Evolutionary conservation across 1,140 invertebrate species (phyloP).

Genomic region (Delia radicum): DNA sequence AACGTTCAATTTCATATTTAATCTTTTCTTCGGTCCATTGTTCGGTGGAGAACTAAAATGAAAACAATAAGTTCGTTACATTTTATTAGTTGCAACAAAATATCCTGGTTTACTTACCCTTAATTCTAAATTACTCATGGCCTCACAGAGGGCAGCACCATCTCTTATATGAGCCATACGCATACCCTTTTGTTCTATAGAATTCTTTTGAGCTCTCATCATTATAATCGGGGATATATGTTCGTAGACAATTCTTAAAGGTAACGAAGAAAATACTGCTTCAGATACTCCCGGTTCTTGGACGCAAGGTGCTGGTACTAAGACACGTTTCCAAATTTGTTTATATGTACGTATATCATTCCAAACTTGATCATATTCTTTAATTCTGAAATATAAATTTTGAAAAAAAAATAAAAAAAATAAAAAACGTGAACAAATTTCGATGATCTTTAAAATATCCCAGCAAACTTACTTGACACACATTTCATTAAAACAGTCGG

Average conservation of each 20-base stretch:
- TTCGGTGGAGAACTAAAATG: slow-evolving; percentile 45
- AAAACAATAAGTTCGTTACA: neutral
- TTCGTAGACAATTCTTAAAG: slow-evolving; percentile 60
- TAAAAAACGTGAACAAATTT: neutral
- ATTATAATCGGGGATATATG: slow-evolving; percentile 74
- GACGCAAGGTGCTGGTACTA: slow-evolving; percentile 71
- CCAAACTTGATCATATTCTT: slow-evolving; percentile 71
- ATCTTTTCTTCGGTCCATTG: slow-evolving; percentile 72
- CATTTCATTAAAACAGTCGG: slow-evolving; percentile 63
- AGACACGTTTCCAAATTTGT: slow-evolving; percentile 66
- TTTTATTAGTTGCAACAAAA: neutral
- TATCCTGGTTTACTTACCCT: slow-evolving; percentile 53
- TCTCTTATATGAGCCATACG: slow-evolving; percentile 78
- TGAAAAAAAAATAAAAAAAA: neutral
- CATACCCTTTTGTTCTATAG: slow-evolving; percentile 85
- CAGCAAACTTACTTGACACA: slow-evolving; percentile 67
- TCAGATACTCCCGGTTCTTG: slow-evolving; percentile 75
- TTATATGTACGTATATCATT: slow-evolving; percentile 67
- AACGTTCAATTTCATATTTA: slow-evolving; percentile 65
- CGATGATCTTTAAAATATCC: no score
- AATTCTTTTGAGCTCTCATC: slow-evolving; percentile 84
- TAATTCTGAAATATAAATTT: slow-evolving; percentile 60
- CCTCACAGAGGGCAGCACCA: slow-evolving; percentile 89
- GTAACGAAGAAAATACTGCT: slow-evolving; percentile 70
- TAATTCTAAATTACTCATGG: slow-evolving; percentile 82